Evolutionary conservation across 2,797 vertebrate species (phyloP), one percentile per base, ranked within the genome.

Genomic region (Argentina silus): DNA sequence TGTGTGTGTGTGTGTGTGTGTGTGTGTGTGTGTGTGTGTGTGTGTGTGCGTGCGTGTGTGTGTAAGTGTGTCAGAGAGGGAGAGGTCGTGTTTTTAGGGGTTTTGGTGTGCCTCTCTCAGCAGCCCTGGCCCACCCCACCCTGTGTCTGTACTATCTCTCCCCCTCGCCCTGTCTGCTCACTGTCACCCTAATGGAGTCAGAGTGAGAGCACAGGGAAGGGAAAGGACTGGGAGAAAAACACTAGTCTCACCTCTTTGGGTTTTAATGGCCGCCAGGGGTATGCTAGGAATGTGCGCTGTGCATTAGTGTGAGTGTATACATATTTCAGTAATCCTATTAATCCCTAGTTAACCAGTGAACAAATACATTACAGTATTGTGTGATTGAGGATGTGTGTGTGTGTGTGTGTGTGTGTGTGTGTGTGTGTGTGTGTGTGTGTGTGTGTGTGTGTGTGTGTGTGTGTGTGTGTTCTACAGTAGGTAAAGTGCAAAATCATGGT

Each of bases 121-220:
- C 81, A 76, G 74, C 56, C 42, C 48, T 15, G 17, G n/a, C 9
- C 21, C 47, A 27, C 85, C 82, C 82, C 84, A 84, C 84, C 79
- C 85, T 76, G 84, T 68, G 83, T 82, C 93, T 94, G 91, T 86
- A 77, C 79, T 91, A 90, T 94, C 90, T 91, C 90, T 93, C 90
- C 90, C 90, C 84, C 91, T 91, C 87, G 80, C 83, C 87, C 87
- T 69, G 91, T 93, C 93, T 94, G 93, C 86, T 89, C 87, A 93
- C 88, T 93, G 91, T 94, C 93, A 93, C 87, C 86, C 90, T 95
- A 95, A 94, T 95, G 93, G 93, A 92, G 83, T 78, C 76, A 23
- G 84, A 88, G 76, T 77, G 83, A 85, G 85, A 36, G 75, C 81
- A 83, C 75, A 86, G 72, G 74, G 50, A 19, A 27, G 11, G 36